Percentiles rank a stretch among this genome's conserved stretches.
Evolutionary conservation across 2,113 vertebrate species (phyloP).

Genomic region (Boleophthalmus pectinirostris): DNA sequence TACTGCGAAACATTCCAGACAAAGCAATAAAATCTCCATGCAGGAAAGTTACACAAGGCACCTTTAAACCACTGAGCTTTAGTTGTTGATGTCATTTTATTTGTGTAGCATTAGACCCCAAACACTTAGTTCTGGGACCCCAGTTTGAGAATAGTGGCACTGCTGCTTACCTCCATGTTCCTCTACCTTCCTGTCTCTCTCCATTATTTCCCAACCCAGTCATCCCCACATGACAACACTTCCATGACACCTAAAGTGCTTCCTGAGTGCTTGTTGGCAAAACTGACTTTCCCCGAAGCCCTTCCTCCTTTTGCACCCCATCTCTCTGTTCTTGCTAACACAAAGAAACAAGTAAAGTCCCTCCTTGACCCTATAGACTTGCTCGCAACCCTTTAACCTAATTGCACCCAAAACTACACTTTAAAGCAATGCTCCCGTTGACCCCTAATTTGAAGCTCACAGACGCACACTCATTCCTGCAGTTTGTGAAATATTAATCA

Average conservation of each 20-base stretch:
- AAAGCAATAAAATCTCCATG: too few species aligned
- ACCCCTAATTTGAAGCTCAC: slow-evolving; percentile 21
- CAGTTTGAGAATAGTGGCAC: too few species aligned
- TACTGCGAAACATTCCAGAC: too few species aligned
- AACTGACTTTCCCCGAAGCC: slow-evolving; percentile 69
- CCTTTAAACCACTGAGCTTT: too few species aligned
- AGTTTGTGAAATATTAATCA: slow-evolving; percentile 73
- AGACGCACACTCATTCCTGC: slow-evolving; percentile 25
- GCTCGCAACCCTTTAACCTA: slow-evolving; percentile 12
- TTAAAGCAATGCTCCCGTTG: slow-evolving; percentile 1
- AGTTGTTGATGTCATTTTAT: too few species aligned
- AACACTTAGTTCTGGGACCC: too few species aligned
- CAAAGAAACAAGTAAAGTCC: not conserved
- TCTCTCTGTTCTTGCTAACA: slow-evolving; percentile 20
- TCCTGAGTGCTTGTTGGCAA: slow-evolving; percentile 73
- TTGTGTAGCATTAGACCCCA: too few species aligned
- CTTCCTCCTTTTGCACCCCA: slow-evolving; percentile 44
- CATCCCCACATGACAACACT: slow-evolving; percentile 53
- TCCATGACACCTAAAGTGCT: slow-evolving; percentile 72
- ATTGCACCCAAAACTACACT: slow-evolving; percentile 1
- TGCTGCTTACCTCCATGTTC: not conserved
- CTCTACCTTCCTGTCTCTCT: slow-evolving; percentile 2
- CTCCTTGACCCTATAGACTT: not conserved
- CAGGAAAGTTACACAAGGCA: too few species aligned
- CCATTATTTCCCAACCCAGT: slow-evolving; percentile 5